A percentile compares a stretch with the other conserved stretches of the same genome.
Evolutionary conservation across 2,797 vertebrate genomes (phyloP).

Genomic region (Peromyscus nudipes): DNA sequence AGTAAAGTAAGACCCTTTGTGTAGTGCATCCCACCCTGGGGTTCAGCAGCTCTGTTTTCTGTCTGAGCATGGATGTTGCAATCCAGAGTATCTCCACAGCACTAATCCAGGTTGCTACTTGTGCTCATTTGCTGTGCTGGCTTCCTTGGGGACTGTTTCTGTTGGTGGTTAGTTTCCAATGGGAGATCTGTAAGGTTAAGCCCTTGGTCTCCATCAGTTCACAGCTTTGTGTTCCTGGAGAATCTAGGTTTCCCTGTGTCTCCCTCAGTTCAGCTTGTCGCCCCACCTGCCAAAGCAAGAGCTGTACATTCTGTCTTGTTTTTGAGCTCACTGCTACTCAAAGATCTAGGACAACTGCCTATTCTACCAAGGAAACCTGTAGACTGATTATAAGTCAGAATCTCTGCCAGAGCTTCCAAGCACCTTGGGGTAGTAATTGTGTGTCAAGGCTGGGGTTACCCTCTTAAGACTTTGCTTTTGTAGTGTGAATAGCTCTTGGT

Average conservation of each 20-base stretch:
- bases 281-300: not conserved
- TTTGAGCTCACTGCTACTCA: slow-evolving; percentile 41
- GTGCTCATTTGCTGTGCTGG: not conserved
- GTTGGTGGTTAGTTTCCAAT: not conserved
- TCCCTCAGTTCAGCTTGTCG: not conserved
- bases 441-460: slow-evolving; percentile 34
- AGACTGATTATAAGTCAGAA: slow-evolving; percentile 42
- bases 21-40: not conserved
- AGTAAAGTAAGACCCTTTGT: not conserved
- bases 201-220: not conserved
- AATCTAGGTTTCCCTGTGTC: not conserved
- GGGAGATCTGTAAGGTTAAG: not conserved
- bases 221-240: not conserved
- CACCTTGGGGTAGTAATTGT: slow-evolving; percentile 48
- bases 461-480: slow-evolving; percentile 59
- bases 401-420: slow-evolving; percentile 57
- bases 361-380: slow-evolving; percentile 11
- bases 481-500: slow-evolving; percentile 58
- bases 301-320: not conserved
- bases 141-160: not conserved
- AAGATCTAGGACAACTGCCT: slow-evolving; percentile 1
- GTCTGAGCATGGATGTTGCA: not conserved
- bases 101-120: not conserved
- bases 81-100: not conserved
- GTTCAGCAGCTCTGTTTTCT: not conserved